phyloP scores from a whole-genome alignment of 2,797 vertebrate genomes.

The Pipistrellus pipistrellus region DNA sequence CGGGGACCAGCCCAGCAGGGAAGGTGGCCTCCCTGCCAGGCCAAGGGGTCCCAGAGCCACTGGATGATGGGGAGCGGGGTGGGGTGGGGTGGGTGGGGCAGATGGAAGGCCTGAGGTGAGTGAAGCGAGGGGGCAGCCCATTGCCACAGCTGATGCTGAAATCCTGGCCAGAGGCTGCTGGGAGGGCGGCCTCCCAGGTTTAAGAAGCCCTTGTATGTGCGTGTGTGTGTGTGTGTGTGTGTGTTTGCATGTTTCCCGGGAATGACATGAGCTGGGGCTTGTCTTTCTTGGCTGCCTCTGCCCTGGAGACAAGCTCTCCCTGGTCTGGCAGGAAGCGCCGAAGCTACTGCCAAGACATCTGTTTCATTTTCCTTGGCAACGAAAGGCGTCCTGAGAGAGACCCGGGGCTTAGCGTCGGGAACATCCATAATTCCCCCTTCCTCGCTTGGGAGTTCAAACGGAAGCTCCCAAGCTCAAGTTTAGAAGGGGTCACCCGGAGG shows the following conservation, averaged over 20 bases:
- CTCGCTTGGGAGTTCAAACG: not conserved
- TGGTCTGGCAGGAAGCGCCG: conserved; percentile 75
- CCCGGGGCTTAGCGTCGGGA: not conserved
- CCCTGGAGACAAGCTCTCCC: conserved; percentile 69
- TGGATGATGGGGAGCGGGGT: not conserved
- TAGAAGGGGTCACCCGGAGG: not conserved
- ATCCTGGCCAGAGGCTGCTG: not conserved
- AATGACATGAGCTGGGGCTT: conserved; percentile 57
- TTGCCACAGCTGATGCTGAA: not conserved
- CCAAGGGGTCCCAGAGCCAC: not conserved
- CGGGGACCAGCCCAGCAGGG: not conserved
- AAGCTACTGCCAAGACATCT: conserved; percentile 78
- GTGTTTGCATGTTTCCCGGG: conserved; percentile 25
- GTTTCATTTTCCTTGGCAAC: conserved; percentile 77
- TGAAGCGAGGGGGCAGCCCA: not conserved
- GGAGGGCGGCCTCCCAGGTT: conserved; percentile 28
- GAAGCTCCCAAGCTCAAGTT: not conserved
- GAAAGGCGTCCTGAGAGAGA: conserved; percentile 62
- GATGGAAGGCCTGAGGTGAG: not conserved
- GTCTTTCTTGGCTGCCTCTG: conserved; percentile 65
- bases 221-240: too few species aligned
- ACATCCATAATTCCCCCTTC: not conserved
- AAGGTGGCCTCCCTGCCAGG: not conserved
- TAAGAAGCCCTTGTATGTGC: not conserved
- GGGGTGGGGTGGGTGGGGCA: too few species aligned